These are phyloP conservation scores for Platorchestia sp. DNA, from an alignment of 1,140 invertebrate genomes.

Conservation along the genomic window DNA sequence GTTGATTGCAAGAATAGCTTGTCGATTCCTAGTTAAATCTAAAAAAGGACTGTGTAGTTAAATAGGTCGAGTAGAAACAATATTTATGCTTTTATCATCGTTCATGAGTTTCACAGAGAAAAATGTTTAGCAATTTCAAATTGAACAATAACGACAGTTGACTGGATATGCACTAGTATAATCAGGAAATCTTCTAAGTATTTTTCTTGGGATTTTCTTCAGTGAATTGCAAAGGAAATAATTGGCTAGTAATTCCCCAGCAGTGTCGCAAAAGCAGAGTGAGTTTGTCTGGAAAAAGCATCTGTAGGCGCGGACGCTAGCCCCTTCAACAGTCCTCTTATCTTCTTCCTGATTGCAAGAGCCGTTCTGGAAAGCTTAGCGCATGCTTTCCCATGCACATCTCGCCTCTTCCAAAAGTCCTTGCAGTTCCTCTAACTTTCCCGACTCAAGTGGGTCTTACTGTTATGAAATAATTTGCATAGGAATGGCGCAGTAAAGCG, in stretches of 20 bases:
- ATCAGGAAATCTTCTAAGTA: not conserved
- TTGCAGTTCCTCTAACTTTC: constrained; percentile 54
- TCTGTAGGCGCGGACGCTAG: not conserved
- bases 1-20: no score
- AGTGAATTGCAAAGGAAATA: not conserved
- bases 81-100: no score
- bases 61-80: no score
- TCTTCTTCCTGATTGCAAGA: constrained; percentile 47
- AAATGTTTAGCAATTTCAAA: not conserved
- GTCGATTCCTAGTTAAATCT: no score
- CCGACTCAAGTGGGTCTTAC: constrained; percentile 46
- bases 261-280: constrained; percentile 22
- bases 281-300: constrained; percentile 12
- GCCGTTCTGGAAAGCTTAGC: constrained; percentile 42
- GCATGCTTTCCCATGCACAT: constrained; percentile 43
- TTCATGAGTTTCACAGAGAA: not conserved
- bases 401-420: constrained; percentile 46
- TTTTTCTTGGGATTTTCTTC: not conserved
- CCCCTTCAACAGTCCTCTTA: not conserved
- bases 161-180: not conserved
- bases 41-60: no score
- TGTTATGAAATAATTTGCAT: constrained; percentile 56
- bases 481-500: constrained; percentile 32
- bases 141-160: not conserved
- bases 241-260: constrained; percentile 47